Percentiles rank a stretch among this genome's conserved stretches.
Evolutionary conservation across 2,888 invertebrate species (phyloP).

Genomic region (Tachystola acroxantha): DNA sequence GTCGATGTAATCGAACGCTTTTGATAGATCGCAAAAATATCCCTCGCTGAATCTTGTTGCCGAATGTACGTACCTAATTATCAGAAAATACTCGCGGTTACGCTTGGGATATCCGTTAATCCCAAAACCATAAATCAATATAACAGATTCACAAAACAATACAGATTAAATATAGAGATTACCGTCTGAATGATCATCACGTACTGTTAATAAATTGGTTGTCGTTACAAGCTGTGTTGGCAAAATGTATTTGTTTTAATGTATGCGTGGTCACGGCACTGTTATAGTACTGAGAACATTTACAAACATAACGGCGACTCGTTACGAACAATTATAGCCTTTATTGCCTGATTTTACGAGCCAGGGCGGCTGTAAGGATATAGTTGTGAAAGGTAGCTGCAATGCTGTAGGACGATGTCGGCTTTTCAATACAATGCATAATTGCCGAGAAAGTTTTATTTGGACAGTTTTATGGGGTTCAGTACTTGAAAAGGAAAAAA

Average conservation of each 20-base stretch:
- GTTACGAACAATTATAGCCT: slow-evolving; percentile 10
- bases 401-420: slow-evolving; percentile 37
- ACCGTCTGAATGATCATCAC: slow-evolving; percentile 24
- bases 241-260: slow-evolving; percentile 22
- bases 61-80: no score
- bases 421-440: slow-evolving; percentile 41
- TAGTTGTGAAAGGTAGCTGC: slow-evolving; percentile 26
- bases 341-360: slow-evolving; percentile 8
- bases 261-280: slow-evolving; percentile 53
- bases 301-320: slow-evolving; percentile 17
- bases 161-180: slow-evolving; percentile 7
- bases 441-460: no score
- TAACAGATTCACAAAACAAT: slow-evolving; percentile 5
- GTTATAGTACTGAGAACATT: slow-evolving; percentile 41
- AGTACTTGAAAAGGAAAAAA: no score
- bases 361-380: slow-evolving; percentile 11
- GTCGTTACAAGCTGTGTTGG: slow-evolving; percentile 27
- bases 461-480: no score
- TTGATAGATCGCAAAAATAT: no score
- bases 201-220: slow-evolving; percentile 43
- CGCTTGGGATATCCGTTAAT: no score
- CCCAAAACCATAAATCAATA: slow-evolving; percentile 1
- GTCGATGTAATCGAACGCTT: no score
- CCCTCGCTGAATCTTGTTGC: no score
- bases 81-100: no score